Evolutionary conservation across 1,140 invertebrate species (phyloP).

Genomic region (Nilaparvata lugens): DNA sequence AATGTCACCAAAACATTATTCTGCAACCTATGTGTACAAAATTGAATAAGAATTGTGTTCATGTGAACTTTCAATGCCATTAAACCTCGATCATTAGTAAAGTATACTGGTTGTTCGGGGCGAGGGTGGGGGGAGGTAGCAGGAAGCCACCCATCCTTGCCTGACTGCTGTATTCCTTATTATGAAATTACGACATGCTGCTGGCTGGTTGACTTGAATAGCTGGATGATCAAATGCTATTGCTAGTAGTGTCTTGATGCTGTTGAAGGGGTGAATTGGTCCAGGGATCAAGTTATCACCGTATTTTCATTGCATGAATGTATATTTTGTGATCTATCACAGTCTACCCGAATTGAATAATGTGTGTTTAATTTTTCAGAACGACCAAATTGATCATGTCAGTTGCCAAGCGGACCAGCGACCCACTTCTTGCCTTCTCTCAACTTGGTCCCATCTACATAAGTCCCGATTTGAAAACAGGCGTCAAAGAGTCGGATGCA

Average conservation of each 20-base stretch:
- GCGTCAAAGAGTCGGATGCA: slow-evolving; percentile 24
- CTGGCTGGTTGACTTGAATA: not conserved
- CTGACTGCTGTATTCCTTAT: not conserved
- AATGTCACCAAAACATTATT: too few species aligned
- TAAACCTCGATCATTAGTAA: too few species aligned
- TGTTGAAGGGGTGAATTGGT: too few species aligned
- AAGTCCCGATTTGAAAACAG: slow-evolving; percentile 23
- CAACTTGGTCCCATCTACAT: slow-evolving; percentile 27
- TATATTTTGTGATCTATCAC: not conserved
- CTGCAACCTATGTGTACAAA: too few species aligned
- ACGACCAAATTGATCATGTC: slow-evolving; percentile 26
- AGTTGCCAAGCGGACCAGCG: slow-evolving; percentile 23
- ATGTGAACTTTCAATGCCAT: too few species aligned
- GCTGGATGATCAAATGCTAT: too few species aligned
- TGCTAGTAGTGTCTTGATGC: too few species aligned
- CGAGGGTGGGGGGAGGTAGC: not conserved
- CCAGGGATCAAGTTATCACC: too few species aligned
- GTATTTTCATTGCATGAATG: not conserved
- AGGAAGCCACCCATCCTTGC: not conserved
- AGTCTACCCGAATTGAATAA: not conserved
- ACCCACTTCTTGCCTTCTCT: slow-evolving; percentile 26
- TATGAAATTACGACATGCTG: not conserved
- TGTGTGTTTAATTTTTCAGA: slow-evolving; percentile 14
- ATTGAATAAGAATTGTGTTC: too few species aligned
- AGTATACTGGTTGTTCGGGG: too few species aligned